Percentiles rank a stretch among this genome's conserved stretches.
phyloP scores from a whole-genome alignment of 2,113 vertebrate species.

The Chloroceryle aenea region DNA sequence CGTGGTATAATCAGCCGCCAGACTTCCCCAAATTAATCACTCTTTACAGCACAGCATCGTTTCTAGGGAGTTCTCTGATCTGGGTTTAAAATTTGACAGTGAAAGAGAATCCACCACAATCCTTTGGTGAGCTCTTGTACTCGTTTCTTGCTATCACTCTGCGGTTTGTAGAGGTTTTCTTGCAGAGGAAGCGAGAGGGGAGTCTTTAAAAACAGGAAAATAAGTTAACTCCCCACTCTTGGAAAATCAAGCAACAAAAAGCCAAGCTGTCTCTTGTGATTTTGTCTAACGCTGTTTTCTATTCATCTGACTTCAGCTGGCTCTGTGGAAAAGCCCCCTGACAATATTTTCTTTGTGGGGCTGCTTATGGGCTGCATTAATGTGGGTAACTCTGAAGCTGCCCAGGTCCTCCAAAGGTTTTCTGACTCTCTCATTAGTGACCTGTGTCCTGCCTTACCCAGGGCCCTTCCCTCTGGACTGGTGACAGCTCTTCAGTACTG shows the following conservation, averaged over 20 bases:
- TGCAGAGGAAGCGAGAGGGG: fast-evolving
- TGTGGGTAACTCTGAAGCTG: fast-evolving
- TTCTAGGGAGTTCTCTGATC: not conserved
- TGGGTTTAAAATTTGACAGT: not conserved
- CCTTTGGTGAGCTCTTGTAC: not conserved
- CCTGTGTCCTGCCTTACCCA: not conserved
- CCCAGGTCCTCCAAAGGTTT: not conserved
- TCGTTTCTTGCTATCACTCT: not conserved
- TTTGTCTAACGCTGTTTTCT: fast-evolving
- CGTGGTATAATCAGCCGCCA: not conserved
- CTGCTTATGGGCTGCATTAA: not conserved
- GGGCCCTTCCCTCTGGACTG: not conserved
- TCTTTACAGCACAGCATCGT: not conserved
- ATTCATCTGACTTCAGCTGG: not conserved
- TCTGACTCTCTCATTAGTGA: not conserved
- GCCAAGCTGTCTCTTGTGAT: not conserved
- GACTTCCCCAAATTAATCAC: not conserved
- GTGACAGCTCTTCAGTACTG: not conserved
- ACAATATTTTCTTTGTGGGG: not conserved
- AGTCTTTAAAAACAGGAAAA: not conserved
- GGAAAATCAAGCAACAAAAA: not conserved
- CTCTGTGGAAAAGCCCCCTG: not conserved
- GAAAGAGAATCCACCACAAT: not conserved
- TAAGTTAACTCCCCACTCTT: not conserved
- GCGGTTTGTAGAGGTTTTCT: not conserved